Evolutionary conservation across 2,797 vertebrate genomes (phyloP).

Genomic region (Odontamblyopus rebecca): DNA sequence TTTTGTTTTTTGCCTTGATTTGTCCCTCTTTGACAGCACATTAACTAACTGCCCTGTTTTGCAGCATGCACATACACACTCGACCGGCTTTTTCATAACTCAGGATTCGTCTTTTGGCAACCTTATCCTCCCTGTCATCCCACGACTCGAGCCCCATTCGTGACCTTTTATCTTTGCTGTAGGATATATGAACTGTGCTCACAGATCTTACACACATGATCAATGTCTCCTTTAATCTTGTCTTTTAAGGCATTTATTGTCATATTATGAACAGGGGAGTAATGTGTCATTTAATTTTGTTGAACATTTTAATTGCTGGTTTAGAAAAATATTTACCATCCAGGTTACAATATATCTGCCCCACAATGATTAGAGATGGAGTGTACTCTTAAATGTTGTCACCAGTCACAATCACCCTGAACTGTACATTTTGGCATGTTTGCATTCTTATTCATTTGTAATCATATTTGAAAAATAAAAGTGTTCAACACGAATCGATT

Average conservation of each 20-base stretch:
- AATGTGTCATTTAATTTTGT: conserved; percentile 30
- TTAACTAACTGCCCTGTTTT: conserved; percentile 33
- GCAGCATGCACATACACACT: conserved; percentile 89
- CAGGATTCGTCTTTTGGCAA: conserved; percentile 93
- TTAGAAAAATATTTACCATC: conserved; percentile 15
- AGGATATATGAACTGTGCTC: conserved; percentile 1
- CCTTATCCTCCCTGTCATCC: conserved; percentile 91
- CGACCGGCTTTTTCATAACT: conserved; percentile 91
- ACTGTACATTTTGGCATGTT: conserved; percentile 19
- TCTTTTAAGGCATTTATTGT: conserved; percentile 22
- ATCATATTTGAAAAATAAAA: conserved; percentile 38
- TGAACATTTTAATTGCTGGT: conserved; percentile 12
- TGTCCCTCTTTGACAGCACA: neutral
- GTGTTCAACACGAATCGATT: neutral
- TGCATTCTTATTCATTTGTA: conserved; percentile 33
- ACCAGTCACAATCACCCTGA: neutral
- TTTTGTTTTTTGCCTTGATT: too few relatives aligned
- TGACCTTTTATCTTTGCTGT: conserved; percentile 30
- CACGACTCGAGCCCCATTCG: conserved; percentile 88
- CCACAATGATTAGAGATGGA: too few relatives aligned
- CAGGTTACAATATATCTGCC: neutral
- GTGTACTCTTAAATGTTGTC: neutral
- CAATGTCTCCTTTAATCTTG: conserved; percentile 12
- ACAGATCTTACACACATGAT: conserved; percentile 1
- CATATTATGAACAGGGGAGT: conserved; percentile 18